These are phyloP conservation scores for Nymphalis io DNA, from an alignment of 1,140 invertebrate genomes.

Conservation along the genomic window DNA sequence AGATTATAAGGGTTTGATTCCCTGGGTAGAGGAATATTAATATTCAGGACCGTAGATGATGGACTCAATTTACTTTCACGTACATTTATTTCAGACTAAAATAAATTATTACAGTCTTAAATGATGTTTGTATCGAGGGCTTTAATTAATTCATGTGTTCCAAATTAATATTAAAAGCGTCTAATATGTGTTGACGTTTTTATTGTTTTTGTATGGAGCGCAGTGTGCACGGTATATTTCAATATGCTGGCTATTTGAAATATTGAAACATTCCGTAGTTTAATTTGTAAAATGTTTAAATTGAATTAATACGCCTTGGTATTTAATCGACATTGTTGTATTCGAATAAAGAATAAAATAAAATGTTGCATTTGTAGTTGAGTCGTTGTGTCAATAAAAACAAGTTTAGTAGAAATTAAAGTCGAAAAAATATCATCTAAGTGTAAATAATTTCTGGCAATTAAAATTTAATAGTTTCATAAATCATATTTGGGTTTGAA, in stretches of 20 bases:
- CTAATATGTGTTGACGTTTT: conserved; percentile 17
- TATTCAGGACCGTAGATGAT: conserved; percentile 65
- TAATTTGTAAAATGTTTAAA: conserved; percentile 29
- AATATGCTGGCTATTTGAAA: conserved; percentile 45
- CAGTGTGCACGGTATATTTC: conserved; percentile 41
- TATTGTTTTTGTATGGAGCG: conserved; percentile 34
- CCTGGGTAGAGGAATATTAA: conserved; percentile 66
- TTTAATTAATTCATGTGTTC: conserved; percentile 1
- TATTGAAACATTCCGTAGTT: conserved; percentile 35
- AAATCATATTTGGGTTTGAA: no score
- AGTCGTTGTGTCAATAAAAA: no score
- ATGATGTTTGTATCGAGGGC: not conserved
- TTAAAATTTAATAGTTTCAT: no score
- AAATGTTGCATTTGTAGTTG: no score
- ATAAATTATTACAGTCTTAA: no score
- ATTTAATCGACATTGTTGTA: not conserved
- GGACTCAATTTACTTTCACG: conserved; percentile 65
- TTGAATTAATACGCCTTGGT: conserved; percentile 8
- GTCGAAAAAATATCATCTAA: no score
- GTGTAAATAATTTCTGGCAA: no score
- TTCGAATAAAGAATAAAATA: not conserved
- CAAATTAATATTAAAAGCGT: conserved; percentile 7
- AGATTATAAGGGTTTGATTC: conserved; percentile 75
- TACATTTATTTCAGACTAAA: conserved; percentile 36
- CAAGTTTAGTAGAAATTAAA: no score